phyloP scores from a whole-genome alignment of 2,113 vertebrate species.

The Macrotis lagotis region DNA sequence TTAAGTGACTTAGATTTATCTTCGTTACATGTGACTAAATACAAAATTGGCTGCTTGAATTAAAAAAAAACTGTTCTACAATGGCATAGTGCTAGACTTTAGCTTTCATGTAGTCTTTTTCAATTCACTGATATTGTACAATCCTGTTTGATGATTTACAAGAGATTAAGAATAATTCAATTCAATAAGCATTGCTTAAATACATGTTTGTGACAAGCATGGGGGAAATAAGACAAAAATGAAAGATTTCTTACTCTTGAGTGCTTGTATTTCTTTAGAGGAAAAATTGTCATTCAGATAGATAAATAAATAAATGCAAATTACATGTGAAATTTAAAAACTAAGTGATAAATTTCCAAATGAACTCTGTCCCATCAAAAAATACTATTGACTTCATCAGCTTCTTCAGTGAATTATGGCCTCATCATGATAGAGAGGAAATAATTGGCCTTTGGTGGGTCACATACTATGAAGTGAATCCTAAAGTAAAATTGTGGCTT shows the following conservation, averaged over 20 bases:
- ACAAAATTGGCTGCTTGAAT: not conserved
- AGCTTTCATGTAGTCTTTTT: not conserved
- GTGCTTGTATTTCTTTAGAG: not conserved
- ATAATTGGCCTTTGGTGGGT: not conserved
- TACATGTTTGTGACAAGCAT: not conserved
- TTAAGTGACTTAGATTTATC: conserved; percentile 7
- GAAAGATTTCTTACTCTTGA: not conserved
- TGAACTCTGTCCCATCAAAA: not conserved
- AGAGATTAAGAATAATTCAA: not conserved
- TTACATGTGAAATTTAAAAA: conserved; percentile 1
- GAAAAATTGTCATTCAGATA: not conserved
- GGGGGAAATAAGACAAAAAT: not conserved
- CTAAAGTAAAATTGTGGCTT: not conserved
- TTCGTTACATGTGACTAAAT: not conserved
- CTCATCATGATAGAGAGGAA: not conserved
- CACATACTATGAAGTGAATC: not conserved
- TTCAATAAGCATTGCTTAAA: not conserved
- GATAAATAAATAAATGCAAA: not conserved
- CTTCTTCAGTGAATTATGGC: not conserved
- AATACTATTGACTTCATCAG: conserved; percentile 15
- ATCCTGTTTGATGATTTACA: not conserved
- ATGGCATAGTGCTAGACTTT: not conserved
- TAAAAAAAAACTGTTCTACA: not conserved
- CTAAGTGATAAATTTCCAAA: conserved; percentile 32
- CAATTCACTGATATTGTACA: not conserved